These are phyloP conservation scores for Drosophila sp. DNA, from an alignment of 1,140 invertebrate genomes.

Conservation along the genomic window DNA sequence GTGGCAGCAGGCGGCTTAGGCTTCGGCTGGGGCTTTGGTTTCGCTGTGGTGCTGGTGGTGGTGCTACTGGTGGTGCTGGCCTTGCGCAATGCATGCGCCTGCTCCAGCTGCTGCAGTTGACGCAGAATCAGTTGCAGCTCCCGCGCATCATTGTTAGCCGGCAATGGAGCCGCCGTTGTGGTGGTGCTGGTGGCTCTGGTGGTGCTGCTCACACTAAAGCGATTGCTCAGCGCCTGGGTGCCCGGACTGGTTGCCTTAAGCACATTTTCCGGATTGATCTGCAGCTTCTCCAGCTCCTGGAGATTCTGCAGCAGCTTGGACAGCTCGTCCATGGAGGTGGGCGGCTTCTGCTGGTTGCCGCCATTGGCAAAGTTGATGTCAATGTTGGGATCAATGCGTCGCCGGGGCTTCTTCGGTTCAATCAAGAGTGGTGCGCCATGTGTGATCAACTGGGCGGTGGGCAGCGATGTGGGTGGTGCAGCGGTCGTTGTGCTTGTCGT, in stretches of 20 bases:
- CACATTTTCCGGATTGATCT: slow-evolving; percentile 75
- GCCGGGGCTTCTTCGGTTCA: slow-evolving; percentile 74
- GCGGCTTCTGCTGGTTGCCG: slow-evolving; percentile 61
- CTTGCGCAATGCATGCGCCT: slow-evolving; percentile 42
- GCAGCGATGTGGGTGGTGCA: slow-evolving; percentile 30
- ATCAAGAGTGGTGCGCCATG: slow-evolving; percentile 74
- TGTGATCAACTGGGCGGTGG: slow-evolving; percentile 65
- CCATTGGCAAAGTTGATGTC: slow-evolving; percentile 71
- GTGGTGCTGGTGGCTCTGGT: slow-evolving; percentile 6
- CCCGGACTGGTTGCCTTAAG: slow-evolving; percentile 47
- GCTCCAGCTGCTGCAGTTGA: slow-evolving; percentile 52
- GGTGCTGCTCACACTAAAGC: slow-evolving; percentile 44
- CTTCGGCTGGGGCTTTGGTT: slow-evolving; percentile 21
- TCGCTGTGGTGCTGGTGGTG: slow-evolving; percentile 36
- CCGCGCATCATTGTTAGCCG: slow-evolving; percentile 29
- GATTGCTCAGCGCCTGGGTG: slow-evolving; percentile 53
- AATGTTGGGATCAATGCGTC: slow-evolving; percentile 78
- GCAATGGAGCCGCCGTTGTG: background rate
- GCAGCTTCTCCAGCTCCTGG: slow-evolving; percentile 75
- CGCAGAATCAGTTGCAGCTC: slow-evolving; percentile 55
- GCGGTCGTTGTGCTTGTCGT: slow-evolving; percentile 40
- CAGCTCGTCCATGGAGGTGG: slow-evolving; percentile 60
- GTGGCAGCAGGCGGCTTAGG: background rate
- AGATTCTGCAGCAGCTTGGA: slow-evolving; percentile 75
- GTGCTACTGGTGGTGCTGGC: slow-evolving; percentile 5